Base-by-base conservation (phyloP, 2,797 vertebrate species). In the Rhabdomys pumilio region DNA sequence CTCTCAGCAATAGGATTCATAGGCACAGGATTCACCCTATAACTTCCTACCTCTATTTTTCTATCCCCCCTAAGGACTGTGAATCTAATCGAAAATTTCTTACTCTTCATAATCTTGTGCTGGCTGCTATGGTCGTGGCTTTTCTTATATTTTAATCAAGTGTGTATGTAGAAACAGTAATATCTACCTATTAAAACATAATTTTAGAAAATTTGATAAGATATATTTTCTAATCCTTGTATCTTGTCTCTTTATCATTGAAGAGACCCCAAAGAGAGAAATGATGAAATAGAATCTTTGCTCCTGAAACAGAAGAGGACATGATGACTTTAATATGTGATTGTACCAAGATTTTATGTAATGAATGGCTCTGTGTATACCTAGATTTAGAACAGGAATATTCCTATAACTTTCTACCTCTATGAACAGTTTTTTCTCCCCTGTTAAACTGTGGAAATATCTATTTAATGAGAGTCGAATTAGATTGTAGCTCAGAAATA, bases 251-350 rank as follows among this genome's bases (percentile, higher is more conserved):
- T 65, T 63, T 67, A 80, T 22, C 29, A 29, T 59, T 65, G 65
- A 2, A 4, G 24, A 91, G 34, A 91, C 3, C 3, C 3, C n/a
- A 94, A 69, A 55, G 4, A 55, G 7, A 31, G n/a, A 75, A 41
- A 57, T 24, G 10, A 12, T 89, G 6, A 65, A 76, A 73, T 76
- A 89, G 26, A 85, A 22, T 50, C 29, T 84, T 63, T 41, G 9
- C 3, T 38, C 89, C 57, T 59, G 76, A 93, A 31, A 82, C 29
- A 9, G 88, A 94, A 59, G 84, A 94, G 53, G 90, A 90, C 9
- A 20, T 24, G 29, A 5, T 72, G 34, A 84, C 80, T 79, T 85
- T 89, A 89, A 59, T 63, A 83, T 31, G 9, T 47, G 63, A 38
- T 44, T 85, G 63, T 72, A 85, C 47, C 10, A 86, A 83, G 61